Base-by-base conservation (phyloP, 2,113 vertebrate species). In the Psettodes erumei region DNA sequence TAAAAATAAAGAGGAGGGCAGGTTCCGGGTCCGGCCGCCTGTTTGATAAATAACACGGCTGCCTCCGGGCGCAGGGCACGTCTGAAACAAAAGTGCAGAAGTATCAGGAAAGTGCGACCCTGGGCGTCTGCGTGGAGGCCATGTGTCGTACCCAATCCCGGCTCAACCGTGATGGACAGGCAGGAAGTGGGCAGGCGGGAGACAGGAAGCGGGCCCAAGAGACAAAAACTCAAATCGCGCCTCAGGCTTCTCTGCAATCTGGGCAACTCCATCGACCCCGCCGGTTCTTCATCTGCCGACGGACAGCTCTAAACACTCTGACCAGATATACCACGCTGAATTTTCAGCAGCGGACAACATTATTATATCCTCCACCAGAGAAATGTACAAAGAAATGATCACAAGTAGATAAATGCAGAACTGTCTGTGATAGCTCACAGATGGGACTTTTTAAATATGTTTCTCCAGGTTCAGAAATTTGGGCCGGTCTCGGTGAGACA, bases 151-250 rank as follows among this genome's bases (percentile, higher is more conserved):
- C 9, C 27, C 47, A 33, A 48, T 80, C 54, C 6, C n/a, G 35
- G 69, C 51, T 40, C 51, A 38, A n/a, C 35, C 0, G 23, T 77
- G 82, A 89, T 58, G 81, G 81, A 79, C 48, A 64, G 78, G 81
- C 63, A 83, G 84, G 82, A 79, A 81, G 84, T 55, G 72, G 58
- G 66, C 40, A 77, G 71, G 43, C 37, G 72, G 18, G 65, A 85
- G 82, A 82, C 48, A 77, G 71, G 81, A 89, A 87, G 40, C 70
- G 47, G 71, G 63, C 79, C 63, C 64, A 1, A 2, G 88, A 84
- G 78, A 86, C 61, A 23, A 18, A 53, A 68, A 85, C 65, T 69
- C 23, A 81, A 83, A 71, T 62, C 38, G 71, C 0, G 68, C 88
- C 65, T 50, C 38, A 42, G 84, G 84, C 74, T 25, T 60, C 45